A percentile compares a stretch with the other conserved stretches of the same genome.
Conservation (phyloP, 2,797 vertebrate species). For the Ceryle rudis region DNA sequence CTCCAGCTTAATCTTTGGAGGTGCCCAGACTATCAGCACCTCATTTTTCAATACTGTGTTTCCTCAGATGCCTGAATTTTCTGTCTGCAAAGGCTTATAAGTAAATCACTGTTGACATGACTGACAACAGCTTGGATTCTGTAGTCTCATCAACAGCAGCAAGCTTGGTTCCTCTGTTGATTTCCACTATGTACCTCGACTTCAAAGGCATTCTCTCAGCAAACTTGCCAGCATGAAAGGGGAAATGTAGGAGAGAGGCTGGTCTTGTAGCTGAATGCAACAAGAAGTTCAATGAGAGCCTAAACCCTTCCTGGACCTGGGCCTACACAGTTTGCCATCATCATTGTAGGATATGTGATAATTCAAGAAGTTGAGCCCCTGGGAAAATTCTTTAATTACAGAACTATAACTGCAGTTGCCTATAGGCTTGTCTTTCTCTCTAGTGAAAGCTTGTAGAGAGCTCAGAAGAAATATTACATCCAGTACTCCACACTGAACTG, state of each 20-base stretch:
- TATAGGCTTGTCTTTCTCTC: not conserved
- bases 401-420: not conserved
- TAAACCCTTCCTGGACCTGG: not conserved
- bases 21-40: slow-evolving; percentile 35
- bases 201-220: slow-evolving; percentile 15
- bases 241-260: not conserved
- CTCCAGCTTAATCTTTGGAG: slow-evolving; percentile 37
- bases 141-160: slow-evolving; percentile 7
- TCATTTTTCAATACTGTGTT: not conserved
- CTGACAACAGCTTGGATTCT: slow-evolving; percentile 17
- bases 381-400: slow-evolving; percentile 14
- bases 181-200: not conserved
- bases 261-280: not conserved
- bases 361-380: not conserved
- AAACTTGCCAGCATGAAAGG: not conserved
- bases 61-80: slow-evolving; percentile 36
- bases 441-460: not conserved
- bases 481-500: not conserved
- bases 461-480: not conserved
- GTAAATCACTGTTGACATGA: slow-evolving; percentile 56
- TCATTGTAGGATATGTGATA: not conserved
- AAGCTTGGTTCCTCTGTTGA: not conserved
- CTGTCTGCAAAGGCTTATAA: slow-evolving; percentile 27
- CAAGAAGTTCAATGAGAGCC: not conserved
- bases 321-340: not conserved